phyloP scores from a whole-genome alignment of 2,797 vertebrate species.

The Lophotriccus pileatus region DNA sequence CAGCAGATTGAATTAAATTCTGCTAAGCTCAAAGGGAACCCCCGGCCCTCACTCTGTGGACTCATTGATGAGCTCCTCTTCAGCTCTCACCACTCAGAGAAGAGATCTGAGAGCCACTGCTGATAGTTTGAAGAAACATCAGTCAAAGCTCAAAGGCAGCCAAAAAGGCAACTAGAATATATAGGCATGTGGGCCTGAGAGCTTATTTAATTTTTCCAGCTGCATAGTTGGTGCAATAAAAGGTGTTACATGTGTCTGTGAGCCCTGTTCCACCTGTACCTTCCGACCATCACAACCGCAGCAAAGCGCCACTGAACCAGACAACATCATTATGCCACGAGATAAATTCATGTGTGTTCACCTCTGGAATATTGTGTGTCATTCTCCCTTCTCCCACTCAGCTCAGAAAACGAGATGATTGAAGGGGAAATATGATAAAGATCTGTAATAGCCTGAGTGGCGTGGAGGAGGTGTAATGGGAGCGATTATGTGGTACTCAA shows the following conservation, averaged over 20 bases:
- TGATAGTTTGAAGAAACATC: conserved; percentile 45
- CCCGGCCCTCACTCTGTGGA: not conserved
- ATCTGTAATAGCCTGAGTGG: not conserved
- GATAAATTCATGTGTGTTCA: not conserved
- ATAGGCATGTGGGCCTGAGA: not conserved
- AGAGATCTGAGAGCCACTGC: conserved; percentile 48
- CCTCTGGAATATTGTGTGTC: not conserved
- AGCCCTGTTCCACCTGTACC: not conserved
- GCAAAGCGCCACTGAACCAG: not conserved
- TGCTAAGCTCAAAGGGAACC: not conserved
- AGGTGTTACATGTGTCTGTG: not conserved
- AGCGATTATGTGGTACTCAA: not conserved
- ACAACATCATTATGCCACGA: not conserved
- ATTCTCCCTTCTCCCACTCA: not conserved
- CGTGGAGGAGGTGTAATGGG: not conserved
- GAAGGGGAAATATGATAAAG: not conserved
- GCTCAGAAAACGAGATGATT: not conserved
- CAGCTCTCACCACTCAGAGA: not conserved
- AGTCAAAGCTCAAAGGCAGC: conserved; percentile 32
- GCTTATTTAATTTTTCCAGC: conserved; percentile 30
- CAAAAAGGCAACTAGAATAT: conserved; percentile 4
- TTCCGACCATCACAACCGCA: not conserved
- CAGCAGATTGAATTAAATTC: not conserved
- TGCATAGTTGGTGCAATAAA: not conserved
- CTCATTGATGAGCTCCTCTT: conserved; percentile 41